These are phyloP conservation scores for Parazoanthus atlanticus DNA, from an alignment of 92 coral and sea anemone genomes.

Conservation along the genomic window DNA sequence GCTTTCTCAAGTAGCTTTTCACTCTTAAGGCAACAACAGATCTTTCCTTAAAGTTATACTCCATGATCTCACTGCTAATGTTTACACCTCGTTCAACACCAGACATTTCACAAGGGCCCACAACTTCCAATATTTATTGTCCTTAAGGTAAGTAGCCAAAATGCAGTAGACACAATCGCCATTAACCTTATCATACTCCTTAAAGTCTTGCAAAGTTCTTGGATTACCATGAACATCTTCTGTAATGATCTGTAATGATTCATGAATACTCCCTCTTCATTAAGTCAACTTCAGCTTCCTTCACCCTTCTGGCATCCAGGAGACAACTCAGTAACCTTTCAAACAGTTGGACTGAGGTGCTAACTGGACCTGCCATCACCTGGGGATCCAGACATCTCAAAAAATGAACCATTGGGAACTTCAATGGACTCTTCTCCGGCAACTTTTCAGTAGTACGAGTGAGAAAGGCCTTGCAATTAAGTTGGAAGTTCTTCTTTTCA, in stretches of 20 bases:
- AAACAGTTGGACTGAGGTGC: constrained; percentile 65
- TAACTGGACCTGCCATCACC: constrained; percentile 64
- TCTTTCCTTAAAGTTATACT: no score
- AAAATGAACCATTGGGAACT: constrained; percentile 68
- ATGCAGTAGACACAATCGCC: constrained; percentile 57
- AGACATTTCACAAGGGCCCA: constrained; percentile 22
- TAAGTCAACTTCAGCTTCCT: constrained; percentile 58
- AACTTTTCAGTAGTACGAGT: constrained; percentile 59
- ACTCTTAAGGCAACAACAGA: no score
- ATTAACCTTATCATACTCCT: constrained; percentile 56
- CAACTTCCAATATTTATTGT: constrained; percentile 55
- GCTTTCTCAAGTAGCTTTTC: constrained; percentile 22
- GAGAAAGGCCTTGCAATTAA: no score
- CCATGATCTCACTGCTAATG: no score
- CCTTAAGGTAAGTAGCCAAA: constrained; percentile 49
- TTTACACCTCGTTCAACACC: no score
- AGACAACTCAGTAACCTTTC: constrained; percentile 64
- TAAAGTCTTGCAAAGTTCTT: constrained; percentile 48
- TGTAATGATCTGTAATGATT: constrained; percentile 64
- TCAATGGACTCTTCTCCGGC: constrained; percentile 74
- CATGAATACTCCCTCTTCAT: constrained; percentile 61
- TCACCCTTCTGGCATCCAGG: constrained; percentile 58
- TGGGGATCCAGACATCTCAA: constrained; percentile 74
- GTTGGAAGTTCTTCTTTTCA: constrained; percentile 63
- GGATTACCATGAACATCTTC: constrained; percentile 68